phyloP scores from a whole-genome alignment of 2,888 invertebrate species.

The Agrotis segetum region DNA sequence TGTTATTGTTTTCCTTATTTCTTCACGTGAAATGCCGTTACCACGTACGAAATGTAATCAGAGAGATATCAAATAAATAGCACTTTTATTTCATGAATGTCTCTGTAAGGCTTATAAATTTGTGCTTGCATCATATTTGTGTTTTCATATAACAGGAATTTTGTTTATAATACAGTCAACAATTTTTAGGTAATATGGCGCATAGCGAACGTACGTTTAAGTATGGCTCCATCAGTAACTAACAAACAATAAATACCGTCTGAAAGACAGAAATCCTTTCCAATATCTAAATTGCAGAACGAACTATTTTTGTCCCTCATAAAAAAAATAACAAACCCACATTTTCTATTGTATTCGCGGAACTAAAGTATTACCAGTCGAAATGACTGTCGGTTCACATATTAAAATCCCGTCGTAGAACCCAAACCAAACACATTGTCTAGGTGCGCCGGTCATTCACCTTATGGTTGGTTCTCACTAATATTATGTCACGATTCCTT shows the following conservation, averaged over 20 bases:
- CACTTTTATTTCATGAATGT: not conserved
- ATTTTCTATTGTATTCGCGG: not conserved
- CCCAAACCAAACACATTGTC: constrained; percentile 8
- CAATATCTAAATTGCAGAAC: not conserved
- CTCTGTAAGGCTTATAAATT: no score
- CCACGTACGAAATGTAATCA: not conserved
- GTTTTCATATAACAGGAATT: not conserved
- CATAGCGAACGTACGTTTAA: not conserved
- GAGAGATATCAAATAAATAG: not conserved
- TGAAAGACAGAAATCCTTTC: not conserved
- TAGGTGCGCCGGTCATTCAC: constrained; percentile 30
- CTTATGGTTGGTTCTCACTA: constrained; percentile 7
- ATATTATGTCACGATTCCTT: constrained; percentile 35
- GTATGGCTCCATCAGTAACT: not conserved
- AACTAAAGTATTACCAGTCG: not conserved
- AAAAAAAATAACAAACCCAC: not conserved
- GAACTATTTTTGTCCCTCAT: not conserved
- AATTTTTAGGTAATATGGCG: no score
- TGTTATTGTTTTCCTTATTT: constrained; percentile 42
- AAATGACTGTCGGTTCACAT: not conserved
- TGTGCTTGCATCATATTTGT: no score
- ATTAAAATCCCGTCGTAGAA: not conserved
- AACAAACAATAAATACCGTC: not conserved
- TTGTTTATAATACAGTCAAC: not conserved
- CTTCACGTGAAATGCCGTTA: constrained; percentile 1